Base-by-base conservation (phyloP, 2,113 vertebrate genomes). In the Tautogolabrus adspersus region DNA sequence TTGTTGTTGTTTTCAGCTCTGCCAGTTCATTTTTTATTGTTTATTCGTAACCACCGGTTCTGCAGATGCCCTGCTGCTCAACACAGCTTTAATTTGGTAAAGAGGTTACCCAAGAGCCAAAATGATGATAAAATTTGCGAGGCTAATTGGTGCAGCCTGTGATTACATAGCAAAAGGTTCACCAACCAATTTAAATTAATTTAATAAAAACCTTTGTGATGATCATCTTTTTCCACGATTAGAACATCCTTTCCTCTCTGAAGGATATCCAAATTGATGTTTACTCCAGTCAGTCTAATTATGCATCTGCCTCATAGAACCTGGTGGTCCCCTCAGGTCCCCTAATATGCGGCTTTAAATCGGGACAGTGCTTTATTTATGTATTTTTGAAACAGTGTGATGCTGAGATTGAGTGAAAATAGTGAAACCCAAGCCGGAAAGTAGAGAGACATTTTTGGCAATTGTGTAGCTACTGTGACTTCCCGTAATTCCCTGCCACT, bases 91-190 rank as follows among this genome's bases (percentile, higher is more conserved):
- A 10, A 69, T 70, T 74, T 54, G 60, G 42, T 72, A 75, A 51
- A 49, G 40, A 40, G 21, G 30, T 80, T 61, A 77, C 66, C 51
- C 52, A 40, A 84, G 54, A 69, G 75, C 62, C 68, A 46, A 72
- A 40, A 68, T 8, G 10, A 76, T 13, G 72, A 65, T 60, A 55
- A 64, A 79, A 79, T 68, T 63, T 68, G 79, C 57, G 63, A 58
- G 44, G 62, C 75, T 83, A 80, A 83, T 77, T 64, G 72, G 30
- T 44, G 42, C 63, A 47, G 63, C 51, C 21, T 86, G 84, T 56
- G 66, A 76, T 58, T 44, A 52, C 64, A 77, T 5, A 61, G 38
- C 44, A 8, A 34, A 75, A 59, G 6, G 37, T 64, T 61, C 10
- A 49, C 18, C 2, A 21, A 60, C 15, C 68, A 5, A 51, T 73